Evolutionary conservation across 23 tunicate genomes (phyloP), one percentile per base, ranked within the genome.

Genomic region (Halocynthia roretzi): DNA sequence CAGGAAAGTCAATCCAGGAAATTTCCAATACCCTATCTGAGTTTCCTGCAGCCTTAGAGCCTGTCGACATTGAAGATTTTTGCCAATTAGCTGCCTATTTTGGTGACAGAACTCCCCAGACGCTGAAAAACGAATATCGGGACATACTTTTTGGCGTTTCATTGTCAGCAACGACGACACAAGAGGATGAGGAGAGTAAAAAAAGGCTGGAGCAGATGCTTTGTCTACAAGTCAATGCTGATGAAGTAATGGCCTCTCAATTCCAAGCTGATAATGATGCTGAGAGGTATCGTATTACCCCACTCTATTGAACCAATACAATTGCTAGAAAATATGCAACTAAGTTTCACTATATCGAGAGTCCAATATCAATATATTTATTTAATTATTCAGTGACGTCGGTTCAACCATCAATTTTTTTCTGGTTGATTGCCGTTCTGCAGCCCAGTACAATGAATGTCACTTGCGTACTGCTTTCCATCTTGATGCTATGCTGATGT

Each of bases 401-500:
- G 4, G 44, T 31, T 31, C 44, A 31, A 31, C 44, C 44, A 31
- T 88, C 61, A 70, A 84, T 55, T 88, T 74, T 67, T 88, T 88
- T 72, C 84, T 88, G 9, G 95, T 88, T 66, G 95, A 88, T 61
- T 88, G 95, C 54, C 76, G 95, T 21, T 84, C 95, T 5, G 82
- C 95, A 18, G 87, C 83, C 7, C 17, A 50, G 51, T 91, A 91
- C 84, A 91, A 91, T 71, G 80, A 82, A 52, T 87, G 90, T 9
- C 97, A 91, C 78, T 72, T 91, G 52, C 78, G 75, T 54, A 84
- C 97, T n/a, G 97, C 97, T 15, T 85, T 84, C 62, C 97, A 91
- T 62, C 62, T 91, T 15, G 97, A 91, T 67, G 97, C 97, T 4
- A 91, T 87, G 49, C 87, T 91, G n/a, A 91, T 91, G 97, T 81